Percentiles rank a stretch among this genome's conserved stretches.
Evolutionary conservation across 2,888 invertebrate species (phyloP).

Genomic region (Acanthosepion pharaonis): DNA sequence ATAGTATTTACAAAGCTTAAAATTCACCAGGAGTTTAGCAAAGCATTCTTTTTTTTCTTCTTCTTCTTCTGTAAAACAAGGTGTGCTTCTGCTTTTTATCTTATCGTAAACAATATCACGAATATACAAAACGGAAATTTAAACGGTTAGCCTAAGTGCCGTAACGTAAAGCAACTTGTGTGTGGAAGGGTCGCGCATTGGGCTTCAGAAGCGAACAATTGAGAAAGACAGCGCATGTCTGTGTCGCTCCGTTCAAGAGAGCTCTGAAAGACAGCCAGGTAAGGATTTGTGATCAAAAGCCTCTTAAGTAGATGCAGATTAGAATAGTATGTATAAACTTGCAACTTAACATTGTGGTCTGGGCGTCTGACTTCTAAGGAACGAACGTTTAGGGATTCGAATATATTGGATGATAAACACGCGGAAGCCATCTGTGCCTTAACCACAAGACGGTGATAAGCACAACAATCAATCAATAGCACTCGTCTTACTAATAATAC

Average conservation of each 20-base stretch:
- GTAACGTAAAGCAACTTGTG: neutral
- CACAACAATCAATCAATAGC: neutral
- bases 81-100: neutral
- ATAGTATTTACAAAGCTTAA: neutral
- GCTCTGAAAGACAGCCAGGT: neutral
- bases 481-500: no score
- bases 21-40: neutral
- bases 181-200: neutral
- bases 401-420: neutral
- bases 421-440: neutral
- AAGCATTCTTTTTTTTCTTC: neutral
- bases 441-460: neutral
- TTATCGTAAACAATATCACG: neutral
- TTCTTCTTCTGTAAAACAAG: neutral
- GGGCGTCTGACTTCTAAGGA: neutral
- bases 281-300: neutral
- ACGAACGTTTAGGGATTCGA: neutral
- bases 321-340: neutral
- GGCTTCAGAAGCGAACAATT: neutral
- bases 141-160: neutral
- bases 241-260: neutral
- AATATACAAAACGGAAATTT: neutral
- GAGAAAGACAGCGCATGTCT: neutral
- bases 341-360: neutral
- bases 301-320: neutral